A percentile compares a stretch with the other conserved stretches of the same genome.
Evolutionary conservation across 2,113 vertebrate genomes (phyloP).

Genomic region (Thryonomys swinderianus): DNA sequence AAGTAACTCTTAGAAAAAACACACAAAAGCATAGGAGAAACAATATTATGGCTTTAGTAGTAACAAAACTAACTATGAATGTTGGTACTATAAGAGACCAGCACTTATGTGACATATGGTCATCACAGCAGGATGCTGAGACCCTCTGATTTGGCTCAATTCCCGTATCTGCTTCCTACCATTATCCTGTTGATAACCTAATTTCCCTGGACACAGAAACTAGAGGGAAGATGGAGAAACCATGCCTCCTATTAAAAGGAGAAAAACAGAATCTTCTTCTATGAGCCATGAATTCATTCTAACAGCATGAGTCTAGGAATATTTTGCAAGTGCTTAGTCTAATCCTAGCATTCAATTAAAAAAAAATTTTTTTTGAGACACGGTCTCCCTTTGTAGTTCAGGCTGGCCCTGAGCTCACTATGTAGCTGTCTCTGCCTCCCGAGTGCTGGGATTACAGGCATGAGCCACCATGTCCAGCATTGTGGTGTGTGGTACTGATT

Average conservation of each 20-base stretch:
- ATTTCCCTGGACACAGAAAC: not conserved
- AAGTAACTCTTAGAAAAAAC: not conserved
- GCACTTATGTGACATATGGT: not conserved
- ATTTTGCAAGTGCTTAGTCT: not conserved
- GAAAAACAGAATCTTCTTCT: not conserved
- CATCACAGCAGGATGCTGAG: not conserved
- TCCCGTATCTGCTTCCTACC: not conserved
- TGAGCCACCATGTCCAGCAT: too few relatives aligned
- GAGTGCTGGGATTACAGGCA: too few relatives aligned
- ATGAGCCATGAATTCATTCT: not conserved
- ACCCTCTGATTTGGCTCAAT: not conserved
- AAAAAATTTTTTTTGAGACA: too few relatives aligned
- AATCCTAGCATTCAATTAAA: constrained; percentile 26
- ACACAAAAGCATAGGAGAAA: not conserved
- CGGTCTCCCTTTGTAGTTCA: too few relatives aligned
- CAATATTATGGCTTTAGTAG: not conserved
- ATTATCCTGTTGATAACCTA: not conserved
- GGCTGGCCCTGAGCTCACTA: too few relatives aligned
- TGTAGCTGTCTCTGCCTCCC: too few relatives aligned
- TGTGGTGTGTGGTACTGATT: too few relatives aligned
- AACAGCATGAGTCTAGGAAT: not conserved
- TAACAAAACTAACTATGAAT: not conserved
- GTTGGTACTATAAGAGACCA: not conserved
- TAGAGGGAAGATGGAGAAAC: not conserved
- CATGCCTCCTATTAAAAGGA: not conserved